phyloP scores from a whole-genome alignment of 2,888 invertebrate genomes.

The Coecobrya sp. region DNA sequence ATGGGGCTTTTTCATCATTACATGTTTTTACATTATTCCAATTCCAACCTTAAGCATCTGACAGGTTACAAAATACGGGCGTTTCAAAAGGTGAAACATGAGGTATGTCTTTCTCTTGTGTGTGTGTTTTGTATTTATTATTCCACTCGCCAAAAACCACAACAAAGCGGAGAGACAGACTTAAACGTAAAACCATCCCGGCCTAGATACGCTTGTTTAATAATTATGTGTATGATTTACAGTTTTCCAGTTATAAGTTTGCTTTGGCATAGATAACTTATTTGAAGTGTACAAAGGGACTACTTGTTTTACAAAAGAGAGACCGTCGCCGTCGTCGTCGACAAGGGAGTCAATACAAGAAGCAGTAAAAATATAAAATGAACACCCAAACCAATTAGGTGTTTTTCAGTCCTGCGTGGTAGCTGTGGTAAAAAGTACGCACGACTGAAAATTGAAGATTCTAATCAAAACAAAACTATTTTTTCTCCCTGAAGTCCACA shows the following conservation, averaged over 20 bases:
- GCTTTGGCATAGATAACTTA: background rate
- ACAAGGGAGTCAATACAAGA: conserved; percentile 12
- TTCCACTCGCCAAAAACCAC: background rate
- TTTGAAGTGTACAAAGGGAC: background rate
- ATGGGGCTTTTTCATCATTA: too few species aligned
- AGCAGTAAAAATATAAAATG: background rate
- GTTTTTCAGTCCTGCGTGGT: background rate
- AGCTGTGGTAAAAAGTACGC: background rate
- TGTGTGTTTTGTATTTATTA: background rate
- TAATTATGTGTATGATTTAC: background rate
- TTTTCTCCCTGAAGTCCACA: background rate
- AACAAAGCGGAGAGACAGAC: background rate
- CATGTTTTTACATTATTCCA: background rate
- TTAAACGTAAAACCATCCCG: too few species aligned
- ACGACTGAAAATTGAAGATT: conserved; percentile 50
- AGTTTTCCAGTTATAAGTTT: background rate
- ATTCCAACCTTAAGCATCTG: background rate
- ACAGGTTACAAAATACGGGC: conserved; percentile 6
- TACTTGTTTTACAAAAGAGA: conserved; percentile 15
- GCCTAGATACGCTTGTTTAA: background rate
- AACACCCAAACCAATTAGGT: conserved; percentile 14
- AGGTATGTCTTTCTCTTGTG: background rate
- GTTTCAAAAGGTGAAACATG: conserved; percentile 18
- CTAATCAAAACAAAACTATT: conserved; percentile 64
- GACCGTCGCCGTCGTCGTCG: background rate